Conservation (phyloP, 2,797 vertebrate species). For the Semotilus atromaculatus region DNA sequence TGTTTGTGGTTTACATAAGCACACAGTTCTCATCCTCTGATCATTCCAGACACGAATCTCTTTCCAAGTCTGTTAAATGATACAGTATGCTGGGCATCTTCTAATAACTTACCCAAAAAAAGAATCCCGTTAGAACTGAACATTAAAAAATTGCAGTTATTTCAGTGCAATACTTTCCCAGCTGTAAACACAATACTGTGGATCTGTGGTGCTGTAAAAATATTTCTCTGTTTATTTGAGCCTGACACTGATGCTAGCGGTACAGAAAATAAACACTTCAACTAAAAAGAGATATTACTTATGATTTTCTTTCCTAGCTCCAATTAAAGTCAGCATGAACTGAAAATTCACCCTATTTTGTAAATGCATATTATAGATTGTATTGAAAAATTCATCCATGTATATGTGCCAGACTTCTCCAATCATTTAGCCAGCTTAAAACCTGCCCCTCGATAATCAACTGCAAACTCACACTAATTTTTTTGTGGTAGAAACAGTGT, state of each 20-base stretch:
- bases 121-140: background rate
- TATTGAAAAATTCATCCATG: no score
- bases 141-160: background rate
- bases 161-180: background rate
- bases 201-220: background rate
- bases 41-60: background rate
- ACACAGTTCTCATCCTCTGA: background rate
- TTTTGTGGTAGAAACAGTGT: no score
- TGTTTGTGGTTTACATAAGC: background rate
- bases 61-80: background rate
- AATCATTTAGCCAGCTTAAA: background rate
- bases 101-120: background rate
- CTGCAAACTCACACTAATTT: background rate
- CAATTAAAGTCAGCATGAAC: slow-evolving; percentile 26
- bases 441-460: background rate
- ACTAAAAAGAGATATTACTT: background rate
- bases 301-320: slow-evolving; percentile 7
- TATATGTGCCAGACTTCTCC: background rate
- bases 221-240: background rate
- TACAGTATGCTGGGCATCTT: background rate
- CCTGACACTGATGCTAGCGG: background rate
- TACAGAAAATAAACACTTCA: background rate
- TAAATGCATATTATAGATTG: no score
- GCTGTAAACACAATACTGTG: background rate
- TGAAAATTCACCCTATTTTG: no score